Conservation (phyloP, 2,113 vertebrate genomes). For the Callorhinus ursinus region DNA sequence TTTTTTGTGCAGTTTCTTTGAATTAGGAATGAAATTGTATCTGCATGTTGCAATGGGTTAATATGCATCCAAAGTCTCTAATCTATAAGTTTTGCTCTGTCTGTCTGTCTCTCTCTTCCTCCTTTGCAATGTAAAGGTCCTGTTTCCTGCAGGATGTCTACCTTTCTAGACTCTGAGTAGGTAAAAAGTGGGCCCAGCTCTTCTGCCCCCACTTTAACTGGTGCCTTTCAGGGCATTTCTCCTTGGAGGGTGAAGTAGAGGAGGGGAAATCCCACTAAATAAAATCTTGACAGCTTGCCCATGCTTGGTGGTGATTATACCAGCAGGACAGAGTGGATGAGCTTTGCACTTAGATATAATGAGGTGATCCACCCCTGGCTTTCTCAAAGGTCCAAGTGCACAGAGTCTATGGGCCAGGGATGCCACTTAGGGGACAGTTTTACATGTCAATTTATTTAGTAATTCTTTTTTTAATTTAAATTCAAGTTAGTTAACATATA, state of each 20-base stretch:
- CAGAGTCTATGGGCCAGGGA: background rate
- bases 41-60: background rate
- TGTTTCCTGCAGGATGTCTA: background rate
- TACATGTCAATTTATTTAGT: background rate
- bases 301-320: background rate
- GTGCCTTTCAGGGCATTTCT: background rate
- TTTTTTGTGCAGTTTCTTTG: background rate
- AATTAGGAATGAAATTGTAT: background rate
- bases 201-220: background rate
- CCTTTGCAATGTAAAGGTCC: background rate
- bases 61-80: background rate
- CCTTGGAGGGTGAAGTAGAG: background rate
- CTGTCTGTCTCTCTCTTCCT: background rate
- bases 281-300: background rate
- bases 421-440: background rate
- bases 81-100: background rate
- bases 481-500: no score
- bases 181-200: fast-evolving
- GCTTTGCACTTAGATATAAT: background rate
- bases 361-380: background rate
- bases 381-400: background rate
- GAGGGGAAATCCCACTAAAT: background rate
- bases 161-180: background rate
- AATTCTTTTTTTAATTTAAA: no score
- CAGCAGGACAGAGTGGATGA: background rate